phyloP scores from a whole-genome alignment of 1,140 invertebrate species.

The Holotrichia oblita region DNA sequence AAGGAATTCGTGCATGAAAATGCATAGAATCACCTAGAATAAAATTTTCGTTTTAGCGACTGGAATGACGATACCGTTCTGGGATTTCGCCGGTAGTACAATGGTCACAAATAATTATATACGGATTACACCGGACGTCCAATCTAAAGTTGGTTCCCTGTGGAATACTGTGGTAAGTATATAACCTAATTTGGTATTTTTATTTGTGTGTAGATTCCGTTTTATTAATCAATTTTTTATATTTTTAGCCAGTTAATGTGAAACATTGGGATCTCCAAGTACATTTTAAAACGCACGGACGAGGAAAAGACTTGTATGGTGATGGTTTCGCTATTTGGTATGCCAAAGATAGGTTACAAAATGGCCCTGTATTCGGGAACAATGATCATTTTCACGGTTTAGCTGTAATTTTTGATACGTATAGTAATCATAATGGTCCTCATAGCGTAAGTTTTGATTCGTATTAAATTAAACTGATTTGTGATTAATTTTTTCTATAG shows the following conservation, averaged over 20 bases:
- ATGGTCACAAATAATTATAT: conserved; percentile 96
- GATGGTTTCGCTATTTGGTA: conserved; percentile 99
- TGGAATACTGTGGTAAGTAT: conserved; percentile 95
- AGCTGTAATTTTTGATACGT: conserved; percentile 96
- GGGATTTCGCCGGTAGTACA: conserved; percentile 95
- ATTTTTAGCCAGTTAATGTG: conserved; percentile 76
- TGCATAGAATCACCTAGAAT: not conserved
- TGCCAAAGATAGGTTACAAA: conserved; percentile 84
- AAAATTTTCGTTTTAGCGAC: conserved; percentile 69
- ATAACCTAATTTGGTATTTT: conserved; percentile 1
- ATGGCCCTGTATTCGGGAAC: conserved; percentile 94
- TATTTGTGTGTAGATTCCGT: not conserved
- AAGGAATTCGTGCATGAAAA: conserved; percentile 48
- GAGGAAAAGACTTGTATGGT: conserved; percentile 94
- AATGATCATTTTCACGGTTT: conserved; percentile 93
- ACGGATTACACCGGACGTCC: conserved; percentile 91
- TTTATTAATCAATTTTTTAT: conserved; percentile 55
- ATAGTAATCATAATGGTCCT: conserved; percentile 99
- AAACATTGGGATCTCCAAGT: conserved; percentile 97
- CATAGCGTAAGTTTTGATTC: conserved; percentile 80
- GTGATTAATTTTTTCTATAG: conserved; percentile 64
- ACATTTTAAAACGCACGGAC: conserved; percentile 95
- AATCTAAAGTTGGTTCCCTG: conserved; percentile 91
- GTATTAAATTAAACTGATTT: not conserved
- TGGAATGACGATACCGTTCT: conserved; percentile 91